Conservation (phyloP, 2,113 vertebrate genomes). For the Laterallus jamaicensis region DNA sequence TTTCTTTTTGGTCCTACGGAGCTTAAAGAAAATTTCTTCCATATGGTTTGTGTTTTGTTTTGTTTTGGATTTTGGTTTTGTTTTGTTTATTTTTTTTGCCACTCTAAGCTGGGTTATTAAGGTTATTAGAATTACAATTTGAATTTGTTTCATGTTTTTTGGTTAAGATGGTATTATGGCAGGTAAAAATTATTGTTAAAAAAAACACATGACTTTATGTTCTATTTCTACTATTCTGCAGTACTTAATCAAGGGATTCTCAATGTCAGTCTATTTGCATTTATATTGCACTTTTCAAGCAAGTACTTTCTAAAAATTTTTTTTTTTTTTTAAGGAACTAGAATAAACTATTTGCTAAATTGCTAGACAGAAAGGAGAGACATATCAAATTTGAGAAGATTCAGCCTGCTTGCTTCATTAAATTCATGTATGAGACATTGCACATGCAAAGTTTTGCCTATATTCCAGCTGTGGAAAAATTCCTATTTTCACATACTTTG, state of each 20-base stretch:
- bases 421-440: background rate
- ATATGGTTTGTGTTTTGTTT: background rate
- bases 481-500: background rate
- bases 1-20: background rate
- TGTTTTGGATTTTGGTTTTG: accelerated
- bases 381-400: background rate
- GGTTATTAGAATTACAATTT: background rate
- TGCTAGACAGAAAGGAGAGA: background rate
- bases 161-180: background rate
- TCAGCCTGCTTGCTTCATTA: background rate
- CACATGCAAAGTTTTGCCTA: accelerated
- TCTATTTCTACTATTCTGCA: background rate
- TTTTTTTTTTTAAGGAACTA: background rate
- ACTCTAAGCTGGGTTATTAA: background rate
- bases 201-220: background rate
- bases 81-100: background rate
- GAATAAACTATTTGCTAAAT: background rate
- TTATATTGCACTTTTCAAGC: constrained; percentile 20
- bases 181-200: background rate
- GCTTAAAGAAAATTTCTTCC: background rate
- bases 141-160: constrained; percentile 12
- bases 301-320: background rate
- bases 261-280: constrained; percentile 26
- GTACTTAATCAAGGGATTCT: constrained; percentile 24
- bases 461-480: background rate